Conservation (phyloP, 2,888 invertebrate species). For the Rhagophthalmus giganteus region DNA sequence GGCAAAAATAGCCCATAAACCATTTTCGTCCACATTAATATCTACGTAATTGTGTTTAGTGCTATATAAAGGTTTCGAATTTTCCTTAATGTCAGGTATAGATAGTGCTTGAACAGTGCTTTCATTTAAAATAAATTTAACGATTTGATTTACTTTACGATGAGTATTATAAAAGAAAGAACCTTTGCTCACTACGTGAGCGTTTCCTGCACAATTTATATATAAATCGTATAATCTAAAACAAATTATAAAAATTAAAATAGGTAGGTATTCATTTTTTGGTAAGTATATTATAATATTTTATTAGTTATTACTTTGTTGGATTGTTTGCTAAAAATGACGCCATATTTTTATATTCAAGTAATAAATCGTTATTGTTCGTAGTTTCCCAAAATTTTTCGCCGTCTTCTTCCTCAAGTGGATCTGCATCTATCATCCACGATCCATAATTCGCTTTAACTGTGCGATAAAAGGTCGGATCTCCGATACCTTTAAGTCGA, state of each 20-base stretch:
- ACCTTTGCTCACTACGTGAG: neutral
- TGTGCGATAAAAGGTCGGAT: neutral
- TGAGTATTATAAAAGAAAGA: neutral
- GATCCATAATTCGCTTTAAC: neutral
- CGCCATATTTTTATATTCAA: neutral
- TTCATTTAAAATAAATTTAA: neutral
- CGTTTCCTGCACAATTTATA: neutral
- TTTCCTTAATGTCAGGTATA: neutral
- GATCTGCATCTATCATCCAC: neutral
- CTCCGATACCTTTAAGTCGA: neutral
- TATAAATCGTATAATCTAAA: neutral
- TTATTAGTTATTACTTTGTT: neutral
- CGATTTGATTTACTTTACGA: neutral
- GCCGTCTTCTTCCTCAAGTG: neutral
- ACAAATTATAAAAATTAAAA: too few species aligned
- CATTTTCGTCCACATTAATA: neutral
- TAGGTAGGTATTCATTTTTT: neutral
- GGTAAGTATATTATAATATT: neutral
- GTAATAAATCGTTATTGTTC: neutral
- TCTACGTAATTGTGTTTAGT: neutral
- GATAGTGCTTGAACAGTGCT: neutral
- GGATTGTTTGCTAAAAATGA: neutral
- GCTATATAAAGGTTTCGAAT: neutral
- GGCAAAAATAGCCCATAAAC: neutral
- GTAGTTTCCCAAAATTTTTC: neutral